Percentiles rank a stretch among this genome's conserved stretches.
phyloP scores from a whole-genome alignment of 2,888 invertebrate genomes.

The Cryptocheilus praepositus region DNA sequence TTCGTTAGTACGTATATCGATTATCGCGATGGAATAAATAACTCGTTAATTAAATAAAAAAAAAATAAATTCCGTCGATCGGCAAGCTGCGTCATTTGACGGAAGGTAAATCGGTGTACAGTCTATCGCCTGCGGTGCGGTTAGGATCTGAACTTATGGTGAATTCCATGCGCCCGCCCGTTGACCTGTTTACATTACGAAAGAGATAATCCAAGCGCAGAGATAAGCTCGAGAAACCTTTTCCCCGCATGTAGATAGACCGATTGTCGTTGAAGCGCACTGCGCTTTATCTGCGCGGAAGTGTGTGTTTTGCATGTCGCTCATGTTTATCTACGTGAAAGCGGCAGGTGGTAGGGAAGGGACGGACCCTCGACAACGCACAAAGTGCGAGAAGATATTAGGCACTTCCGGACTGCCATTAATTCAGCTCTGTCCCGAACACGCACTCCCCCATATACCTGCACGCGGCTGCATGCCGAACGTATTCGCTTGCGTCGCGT shows the following conservation, averaged over 20 bases:
- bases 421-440: constrained; percentile 58
- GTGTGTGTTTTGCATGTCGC: constrained; percentile 27
- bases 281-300: constrained; percentile 13
- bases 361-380: constrained; percentile 23
- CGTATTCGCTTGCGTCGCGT: constrained; percentile 9
- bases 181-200: constrained; percentile 4
- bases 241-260: constrained; percentile 10
- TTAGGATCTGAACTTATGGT: no score
- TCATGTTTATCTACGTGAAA: constrained; percentile 36
- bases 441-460: constrained; percentile 34
- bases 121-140: no score
- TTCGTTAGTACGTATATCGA: not conserved
- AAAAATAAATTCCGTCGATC: no score
- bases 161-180: no score
- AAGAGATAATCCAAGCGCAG: constrained; percentile 1
- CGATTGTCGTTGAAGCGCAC: constrained; percentile 21
- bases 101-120: no score
- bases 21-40: no score
- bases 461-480: constrained; percentile 14
- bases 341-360: constrained; percentile 22
- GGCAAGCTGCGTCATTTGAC: no score
- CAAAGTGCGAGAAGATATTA: constrained; percentile 53
- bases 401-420: constrained; percentile 54
- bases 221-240: not conserved
- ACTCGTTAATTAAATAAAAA: no score